phyloP scores from a whole-genome alignment of 1,140 invertebrate genomes.

The Chymomyza costata region DNA sequence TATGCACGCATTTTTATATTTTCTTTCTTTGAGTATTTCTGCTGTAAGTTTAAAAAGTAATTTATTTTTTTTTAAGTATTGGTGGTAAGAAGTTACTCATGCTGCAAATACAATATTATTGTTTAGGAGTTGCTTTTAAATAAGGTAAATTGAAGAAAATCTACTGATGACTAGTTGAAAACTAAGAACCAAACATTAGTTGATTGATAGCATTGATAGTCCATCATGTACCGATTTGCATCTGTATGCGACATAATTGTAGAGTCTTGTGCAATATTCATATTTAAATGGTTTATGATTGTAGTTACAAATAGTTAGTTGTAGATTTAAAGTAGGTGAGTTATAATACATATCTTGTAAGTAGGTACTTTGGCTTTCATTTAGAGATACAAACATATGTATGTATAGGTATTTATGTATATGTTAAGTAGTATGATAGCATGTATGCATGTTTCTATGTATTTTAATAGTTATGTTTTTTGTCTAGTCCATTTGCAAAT shows the following conservation, averaged over 20 bases:
- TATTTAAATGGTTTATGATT: constrained; percentile 8
- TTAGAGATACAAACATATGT: constrained; percentile 45
- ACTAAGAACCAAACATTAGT: too few relatives aligned
- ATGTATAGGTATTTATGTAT: constrained; percentile 25
- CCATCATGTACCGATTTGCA: too few relatives aligned
- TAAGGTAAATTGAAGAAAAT: too few relatives aligned
- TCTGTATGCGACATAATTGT: too few relatives aligned
- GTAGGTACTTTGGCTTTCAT: constrained; percentile 66
- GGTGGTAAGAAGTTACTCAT: constrained; percentile 43
- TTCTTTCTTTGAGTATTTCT: constrained; percentile 5
- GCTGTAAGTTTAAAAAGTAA: too few relatives aligned
- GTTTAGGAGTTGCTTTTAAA: too few relatives aligned
- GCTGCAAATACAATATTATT: too few relatives aligned
- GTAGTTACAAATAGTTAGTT: constrained; percentile 16
- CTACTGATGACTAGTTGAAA: too few relatives aligned
- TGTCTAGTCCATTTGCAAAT: constrained; percentile 36
- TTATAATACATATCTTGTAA: constrained; percentile 60
- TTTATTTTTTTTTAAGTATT: too few relatives aligned
- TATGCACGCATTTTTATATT: constrained; percentile 8
- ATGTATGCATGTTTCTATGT: constrained; percentile 22
- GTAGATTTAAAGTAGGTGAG: constrained; percentile 45
- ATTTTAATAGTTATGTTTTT: constrained; percentile 19
- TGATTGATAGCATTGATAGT: too few relatives aligned
- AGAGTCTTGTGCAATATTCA: constrained; percentile 39
- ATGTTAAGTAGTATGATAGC: constrained; percentile 20